Evolutionary conservation across 1,140 invertebrate genomes (phyloP), one percentile per base, ranked within the genome.

Genomic region (Bombus pascuorum): DNA sequence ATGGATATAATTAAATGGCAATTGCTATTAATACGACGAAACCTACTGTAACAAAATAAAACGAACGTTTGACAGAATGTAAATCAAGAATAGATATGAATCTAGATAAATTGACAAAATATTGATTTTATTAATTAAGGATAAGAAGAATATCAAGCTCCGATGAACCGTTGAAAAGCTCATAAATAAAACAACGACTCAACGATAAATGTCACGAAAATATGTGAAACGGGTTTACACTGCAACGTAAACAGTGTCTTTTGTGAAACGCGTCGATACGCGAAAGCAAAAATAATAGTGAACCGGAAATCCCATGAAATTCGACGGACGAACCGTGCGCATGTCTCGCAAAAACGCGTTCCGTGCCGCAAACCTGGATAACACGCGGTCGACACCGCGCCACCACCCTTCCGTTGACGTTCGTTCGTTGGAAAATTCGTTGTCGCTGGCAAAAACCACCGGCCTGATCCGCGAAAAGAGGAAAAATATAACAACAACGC

Each of bases 341-440:
- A 62, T 72, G 72, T 80, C 73, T 57, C 76, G 78, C 77, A 85
- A 81, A 87, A 85, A 85, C 81, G 66, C 62, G 78, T 65, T 74
- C 72, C 73, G 62, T 62, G 18, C 53, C 37, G 86, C 76, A 86
- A 87, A 86, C 78, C 59, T 77, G 44, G 71, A 78, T 44, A 79
- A 71, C 86, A 39, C 44, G n/a, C 79, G 70, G 59, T 37, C 84
- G 47, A n/a, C 75, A 25, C 6, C 39, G 32, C n/a, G 22, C 72
- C 42, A 78, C 87, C 80, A 32, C 84, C 39, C 85, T 81, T 75
- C 80, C 71, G 81, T 89, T 72, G 66, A 81, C 68, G 75, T 65
- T 75, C 81, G 77, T 83, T 86, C 86, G 86, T 73, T 72, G 83
- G 85, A 86, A 90, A 90, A 91, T 91, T 88, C 87, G 84, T 88